phyloP scores from a whole-genome alignment of 2,888 invertebrate genomes.

The Meliscaeva auricollis region DNA sequence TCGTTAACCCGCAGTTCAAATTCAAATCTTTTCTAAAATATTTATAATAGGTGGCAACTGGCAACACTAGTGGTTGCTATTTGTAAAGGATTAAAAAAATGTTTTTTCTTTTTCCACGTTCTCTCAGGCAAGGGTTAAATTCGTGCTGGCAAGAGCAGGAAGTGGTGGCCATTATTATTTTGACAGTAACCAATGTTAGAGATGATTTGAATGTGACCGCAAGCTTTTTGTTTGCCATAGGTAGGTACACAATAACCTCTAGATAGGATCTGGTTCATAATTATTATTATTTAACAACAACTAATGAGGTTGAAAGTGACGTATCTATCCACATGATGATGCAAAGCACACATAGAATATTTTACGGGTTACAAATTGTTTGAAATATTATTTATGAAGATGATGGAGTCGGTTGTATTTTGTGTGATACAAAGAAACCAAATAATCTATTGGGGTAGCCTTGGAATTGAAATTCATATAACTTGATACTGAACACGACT shows the following conservation, averaged over 20 bases:
- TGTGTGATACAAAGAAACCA: no score
- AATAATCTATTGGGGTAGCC: no score
- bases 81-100: not conserved
- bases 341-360: not conserved
- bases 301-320: constrained; percentile 1
- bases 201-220: constrained; percentile 7
- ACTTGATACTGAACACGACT: no score
- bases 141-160: not conserved
- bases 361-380: not conserved
- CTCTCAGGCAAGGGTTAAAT: constrained; percentile 8
- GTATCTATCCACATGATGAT: not conserved
- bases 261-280: constrained; percentile 5
- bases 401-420: no score
- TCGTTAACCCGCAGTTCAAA: no score
- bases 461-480: no score
- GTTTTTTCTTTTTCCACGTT: not conserved
- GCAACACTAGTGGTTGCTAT: not conserved
- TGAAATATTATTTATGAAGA: no score
- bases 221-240: not conserved
- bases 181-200: constrained; percentile 3
- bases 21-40: no score
- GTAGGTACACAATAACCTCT: no score
- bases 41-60: not conserved
- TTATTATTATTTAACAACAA: not conserved
- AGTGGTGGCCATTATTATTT: constrained; percentile 18